Percentiles rank a stretch among this genome's conserved stretches.
These are phyloP conservation scores for Collichthys lucidus DNA, from an alignment of 2,113 vertebrate species.

Conservation along the genomic window DNA sequence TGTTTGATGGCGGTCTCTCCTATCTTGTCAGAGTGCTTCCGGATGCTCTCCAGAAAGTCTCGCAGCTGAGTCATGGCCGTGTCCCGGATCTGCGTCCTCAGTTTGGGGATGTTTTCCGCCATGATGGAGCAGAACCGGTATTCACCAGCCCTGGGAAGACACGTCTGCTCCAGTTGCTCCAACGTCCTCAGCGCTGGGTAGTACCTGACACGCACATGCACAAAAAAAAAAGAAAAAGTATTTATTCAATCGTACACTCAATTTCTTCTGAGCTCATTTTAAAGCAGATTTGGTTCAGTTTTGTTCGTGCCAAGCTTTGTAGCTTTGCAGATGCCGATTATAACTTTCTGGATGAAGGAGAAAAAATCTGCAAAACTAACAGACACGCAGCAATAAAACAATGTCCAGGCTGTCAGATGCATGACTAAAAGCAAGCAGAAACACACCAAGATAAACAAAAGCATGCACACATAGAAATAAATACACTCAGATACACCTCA, in stretches of 20 bases:
- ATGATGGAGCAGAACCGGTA: constrained; percentile 97
- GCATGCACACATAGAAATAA: constrained; percentile 36
- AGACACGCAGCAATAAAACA: constrained; percentile 18
- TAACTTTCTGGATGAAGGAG: background rate
- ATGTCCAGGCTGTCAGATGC: constrained; percentile 6
- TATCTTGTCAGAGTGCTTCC: constrained; percentile 97
- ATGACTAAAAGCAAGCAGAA: constrained; percentile 10
- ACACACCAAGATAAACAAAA: constrained; percentile 41
- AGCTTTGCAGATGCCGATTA: background rate
- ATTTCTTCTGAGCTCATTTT: background rate
- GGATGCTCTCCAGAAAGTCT: constrained; percentile 98
- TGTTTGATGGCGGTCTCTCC: constrained; percentile 97
- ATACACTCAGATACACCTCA: constrained; percentile 52
- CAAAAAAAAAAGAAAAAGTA: background rate
- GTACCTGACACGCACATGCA: constrained; percentile 82
- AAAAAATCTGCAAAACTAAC: background rate
- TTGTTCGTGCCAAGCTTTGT: no score
- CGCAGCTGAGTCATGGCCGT: constrained; percentile 97
- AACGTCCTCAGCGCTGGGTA: constrained; percentile 95
- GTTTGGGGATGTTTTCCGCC: constrained; percentile 92
- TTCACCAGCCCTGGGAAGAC: constrained; percentile 92
- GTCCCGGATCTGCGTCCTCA: constrained; percentile 92
- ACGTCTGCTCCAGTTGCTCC: constrained; percentile 93
- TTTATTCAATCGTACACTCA: background rate
- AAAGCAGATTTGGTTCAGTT: background rate